Base-by-base conservation (phyloP, 2,888 invertebrate species). In the Plutella xylostella region DNA sequence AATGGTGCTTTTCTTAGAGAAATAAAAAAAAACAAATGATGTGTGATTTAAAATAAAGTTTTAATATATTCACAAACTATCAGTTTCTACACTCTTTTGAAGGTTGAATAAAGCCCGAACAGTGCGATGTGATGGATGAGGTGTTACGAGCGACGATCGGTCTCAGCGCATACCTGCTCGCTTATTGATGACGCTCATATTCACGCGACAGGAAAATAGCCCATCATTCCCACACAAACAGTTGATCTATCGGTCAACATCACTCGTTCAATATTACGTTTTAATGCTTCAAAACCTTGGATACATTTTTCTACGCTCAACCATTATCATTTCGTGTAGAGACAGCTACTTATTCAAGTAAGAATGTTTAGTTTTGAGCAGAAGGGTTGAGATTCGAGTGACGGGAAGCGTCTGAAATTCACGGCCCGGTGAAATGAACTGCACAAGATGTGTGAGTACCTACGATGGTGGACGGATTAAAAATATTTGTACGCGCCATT, bases 401-500 rank as follows among this genome's bases (percentile, higher is more conserved):
- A 17, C 30, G 12, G 55, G 55, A 55, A 60, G 57, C 51, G 61
- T 64, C 71, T 68, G 69, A 70, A 71, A 67, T 68, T 63, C 66
- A 63, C 63, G 58, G 73, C 66, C 68, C 72, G 64, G 68, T 74
- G 70, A 79, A 79, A 80, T 80, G 80, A 80, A 79, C 78, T 75
- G 66, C 74, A 70, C 70, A 80, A 80, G 80, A 82, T 79, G 79
- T 82, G 80, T 80, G 82, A n/a, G n/a, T n/a, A n/a, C n/a, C n/a
- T n/a, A n/a, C n/a, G n/a, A n/a, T n/a, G 71, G 74, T 72, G 65
- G 62, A 63, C 65, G 80, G 82, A 82, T 82, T 82, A 82, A 82
- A 82, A 82, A 82, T 82, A 80, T 82, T 82, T 80, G 82, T 78
- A 73, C 78, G 80, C 65, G 66, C 80, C 80, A 82, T 82, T 82